phyloP scores from a whole-genome alignment of 2,113 vertebrate genomes.

The Rhabdomys dilectus region DNA sequence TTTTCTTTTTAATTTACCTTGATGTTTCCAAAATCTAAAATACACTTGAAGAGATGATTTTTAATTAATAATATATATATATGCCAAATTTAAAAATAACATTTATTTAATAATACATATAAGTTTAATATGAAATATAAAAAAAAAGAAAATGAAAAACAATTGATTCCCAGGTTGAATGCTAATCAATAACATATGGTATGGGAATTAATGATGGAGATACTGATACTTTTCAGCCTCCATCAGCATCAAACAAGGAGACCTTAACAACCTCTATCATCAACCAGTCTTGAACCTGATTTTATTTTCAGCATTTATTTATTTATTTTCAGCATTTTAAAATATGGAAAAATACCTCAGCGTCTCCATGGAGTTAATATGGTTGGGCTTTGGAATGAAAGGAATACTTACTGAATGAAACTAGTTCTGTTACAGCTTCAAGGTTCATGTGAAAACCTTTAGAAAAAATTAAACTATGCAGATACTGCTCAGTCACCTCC shows the following conservation, averaged over 20 bases:
- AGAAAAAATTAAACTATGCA: background rate
- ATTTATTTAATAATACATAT: background rate
- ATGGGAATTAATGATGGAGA: background rate
- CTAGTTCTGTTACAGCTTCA: background rate
- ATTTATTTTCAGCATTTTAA: background rate
- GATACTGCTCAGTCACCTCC: background rate
- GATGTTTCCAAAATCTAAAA: background rate
- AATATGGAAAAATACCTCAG: background rate
- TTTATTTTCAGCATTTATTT: too few relatives aligned
- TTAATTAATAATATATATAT: background rate
- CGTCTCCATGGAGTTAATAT: background rate
- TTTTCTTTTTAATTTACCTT: background rate
- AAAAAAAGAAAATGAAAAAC: background rate
- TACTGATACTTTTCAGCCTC: rapidly evolving
- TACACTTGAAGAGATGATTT: background rate
- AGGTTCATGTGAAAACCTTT: background rate
- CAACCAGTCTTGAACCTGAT: background rate
- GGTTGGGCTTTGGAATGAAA: background rate
- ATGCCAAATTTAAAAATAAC: background rate
- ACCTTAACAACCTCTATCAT: background rate
- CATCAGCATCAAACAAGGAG: rapidly evolving
- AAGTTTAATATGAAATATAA: background rate
- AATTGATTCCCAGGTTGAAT: background rate
- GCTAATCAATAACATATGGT: background rate
- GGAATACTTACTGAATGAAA: background rate